Evolutionary conservation across 2,888 invertebrate genomes (phyloP), one percentile per base, ranked within the genome.

Genomic region (Lysandra coridon): DNA sequence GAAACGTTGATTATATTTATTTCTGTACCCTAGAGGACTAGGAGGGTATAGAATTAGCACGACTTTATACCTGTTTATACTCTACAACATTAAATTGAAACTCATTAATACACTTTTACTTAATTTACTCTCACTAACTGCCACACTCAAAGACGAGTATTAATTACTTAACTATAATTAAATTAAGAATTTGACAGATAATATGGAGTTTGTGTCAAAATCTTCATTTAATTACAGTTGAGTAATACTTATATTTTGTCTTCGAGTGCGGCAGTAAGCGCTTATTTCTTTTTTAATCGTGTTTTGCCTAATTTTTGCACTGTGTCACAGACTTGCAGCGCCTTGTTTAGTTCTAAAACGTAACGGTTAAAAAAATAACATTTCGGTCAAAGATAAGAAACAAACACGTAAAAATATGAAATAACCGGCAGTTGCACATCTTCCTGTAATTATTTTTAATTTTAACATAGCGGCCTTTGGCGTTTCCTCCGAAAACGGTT

Each of bases 361-460:
- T 12, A 44, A 57, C 57, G 14, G 49, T 76, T 75, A 75, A 49
- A 75, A 53, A 53, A 76, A 76, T 57, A 76, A 76, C 6, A 57
- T 57, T 57, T 57, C 57, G 57, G 17, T 17, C 57, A 3, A 76
- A 76, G 57, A 57, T 80, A 80, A 79, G 81, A 81, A 81, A 81
- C 78, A 37, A 69, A 73, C 53, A 37, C 33, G 37, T 74, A 74
- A 79, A 78, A 79, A 79, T 80, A 79, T 83, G 83, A 83, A 82
- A 82, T 82, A 84, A 83, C 82, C 84, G 83, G 83, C 83, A 81
- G 81, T 85, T 85, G 84, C 85, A 81, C 83, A 82, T 84, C 85
- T 84, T 85, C 85, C 85, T 85, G 84, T 83, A 81, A 84, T 80
- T 80, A 79, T 79, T 80, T 79, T 80, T 83, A 80, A 81, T 81